Evolutionary conservation across 1,140 invertebrate genomes (phyloP).

Genomic region (Hyphantria cunea): DNA sequence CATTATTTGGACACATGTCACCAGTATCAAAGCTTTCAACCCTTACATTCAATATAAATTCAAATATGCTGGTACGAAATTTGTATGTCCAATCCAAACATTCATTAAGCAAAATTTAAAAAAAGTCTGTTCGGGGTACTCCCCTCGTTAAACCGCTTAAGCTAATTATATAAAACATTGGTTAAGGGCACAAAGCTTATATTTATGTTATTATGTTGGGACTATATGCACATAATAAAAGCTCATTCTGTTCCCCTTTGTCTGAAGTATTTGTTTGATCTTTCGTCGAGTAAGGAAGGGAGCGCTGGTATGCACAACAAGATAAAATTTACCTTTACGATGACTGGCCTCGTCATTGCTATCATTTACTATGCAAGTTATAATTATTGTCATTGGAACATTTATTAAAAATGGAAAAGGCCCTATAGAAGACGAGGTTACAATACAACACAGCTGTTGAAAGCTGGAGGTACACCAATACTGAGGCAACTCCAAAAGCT

Average conservation of each 20-base stretch:
- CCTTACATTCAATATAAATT: constrained; percentile 68
- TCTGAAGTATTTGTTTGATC: constrained; percentile 69
- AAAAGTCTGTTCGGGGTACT: constrained; percentile 47
- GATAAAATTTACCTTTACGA: constrained; percentile 18
- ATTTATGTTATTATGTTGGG: constrained; percentile 36
- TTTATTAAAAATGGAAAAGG: too few relatives aligned
- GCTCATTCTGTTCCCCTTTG: constrained; percentile 58
- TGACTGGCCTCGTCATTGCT: background rate
- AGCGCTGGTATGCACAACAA: constrained; percentile 23
- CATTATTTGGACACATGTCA: constrained; percentile 72
- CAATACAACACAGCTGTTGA: too few relatives aligned
- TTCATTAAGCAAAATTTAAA: constrained; percentile 73
- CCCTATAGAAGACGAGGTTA: too few relatives aligned
- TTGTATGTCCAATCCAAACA: constrained; percentile 75
- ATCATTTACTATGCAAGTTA: background rate
- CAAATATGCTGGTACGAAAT: constrained; percentile 66
- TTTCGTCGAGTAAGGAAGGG: constrained; percentile 42
- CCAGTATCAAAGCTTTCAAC: constrained; percentile 55
- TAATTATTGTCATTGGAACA: too few relatives aligned
- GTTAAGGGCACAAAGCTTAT: constrained; percentile 41
- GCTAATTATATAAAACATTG: constrained; percentile 74
- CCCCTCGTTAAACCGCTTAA: constrained; percentile 69
- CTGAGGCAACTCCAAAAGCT: too few relatives aligned
- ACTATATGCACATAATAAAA: constrained; percentile 54
- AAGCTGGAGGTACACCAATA: too few relatives aligned